These are phyloP conservation scores for Mycetomoellerius zeteki DNA, from an alignment of 1,140 invertebrate genomes.

Conservation along the genomic window DNA sequence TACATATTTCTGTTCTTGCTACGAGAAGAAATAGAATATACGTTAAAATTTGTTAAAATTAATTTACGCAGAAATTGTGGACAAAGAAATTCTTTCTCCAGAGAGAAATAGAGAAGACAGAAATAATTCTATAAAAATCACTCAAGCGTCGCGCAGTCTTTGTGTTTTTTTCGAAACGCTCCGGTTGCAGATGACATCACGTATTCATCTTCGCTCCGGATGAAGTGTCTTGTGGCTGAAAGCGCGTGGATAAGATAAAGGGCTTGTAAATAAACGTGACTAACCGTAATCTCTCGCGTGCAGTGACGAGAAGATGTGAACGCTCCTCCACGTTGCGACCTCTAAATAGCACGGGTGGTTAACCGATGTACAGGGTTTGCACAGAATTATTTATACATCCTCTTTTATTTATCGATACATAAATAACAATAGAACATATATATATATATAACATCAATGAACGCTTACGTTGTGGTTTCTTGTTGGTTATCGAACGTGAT, in stretches of 20 bases:
- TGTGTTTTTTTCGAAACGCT: neutral
- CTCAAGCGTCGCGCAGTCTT: neutral
- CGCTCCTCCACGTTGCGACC: neutral
- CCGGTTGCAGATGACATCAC: constrained; percentile 38
- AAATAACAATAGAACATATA: constrained; percentile 37
- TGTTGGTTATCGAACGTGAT: constrained; percentile 13
- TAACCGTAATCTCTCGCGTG: constrained; percentile 24
- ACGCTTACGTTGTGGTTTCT: constrained; percentile 4
- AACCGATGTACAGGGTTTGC: neutral
- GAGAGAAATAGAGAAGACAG: too few species aligned
- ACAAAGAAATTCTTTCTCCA: too few species aligned
- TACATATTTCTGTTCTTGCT: neutral
- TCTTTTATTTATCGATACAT: constrained; percentile 45
- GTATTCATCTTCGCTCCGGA: constrained; percentile 17
- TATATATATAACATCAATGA: constrained; percentile 19
- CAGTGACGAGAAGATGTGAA: constrained; percentile 5
- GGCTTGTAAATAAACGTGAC: constrained; percentile 56
- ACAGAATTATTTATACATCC: constrained; percentile 62
- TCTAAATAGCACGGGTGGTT: constrained; percentile 52
- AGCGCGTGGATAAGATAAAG: constrained; percentile 62
- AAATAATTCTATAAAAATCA: neutral
- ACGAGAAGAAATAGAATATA: neutral
- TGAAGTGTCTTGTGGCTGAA: constrained; percentile 25
- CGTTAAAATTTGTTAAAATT: neutral
- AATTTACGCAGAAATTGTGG: neutral